These are phyloP conservation scores for Oscheius sp. DNA, from an alignment of 2,888 invertebrate genomes.

Conservation along the genomic window DNA sequence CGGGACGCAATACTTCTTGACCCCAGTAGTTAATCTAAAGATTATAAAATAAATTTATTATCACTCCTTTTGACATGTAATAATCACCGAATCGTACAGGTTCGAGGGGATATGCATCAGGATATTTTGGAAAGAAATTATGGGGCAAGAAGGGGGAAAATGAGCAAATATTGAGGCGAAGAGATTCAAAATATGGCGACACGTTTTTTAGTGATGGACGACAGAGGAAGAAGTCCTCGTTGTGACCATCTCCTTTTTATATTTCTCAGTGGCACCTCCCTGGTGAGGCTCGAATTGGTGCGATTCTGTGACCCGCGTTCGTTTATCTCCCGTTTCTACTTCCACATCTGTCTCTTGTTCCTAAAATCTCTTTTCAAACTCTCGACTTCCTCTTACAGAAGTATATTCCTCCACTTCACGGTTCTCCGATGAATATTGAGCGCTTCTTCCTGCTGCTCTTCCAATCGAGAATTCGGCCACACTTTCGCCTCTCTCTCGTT, in stretches of 20 bases:
- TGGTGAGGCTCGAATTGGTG: slow-evolving; percentile 41
- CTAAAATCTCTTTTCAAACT: background rate
- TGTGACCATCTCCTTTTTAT: slow-evolving; percentile 36
- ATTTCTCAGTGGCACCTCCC: slow-evolving; percentile 41
- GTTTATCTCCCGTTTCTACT: slow-evolving; percentile 40
- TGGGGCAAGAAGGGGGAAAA: slow-evolving; percentile 2
- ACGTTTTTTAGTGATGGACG: slow-evolving; percentile 12
- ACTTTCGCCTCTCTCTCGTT: slow-evolving; percentile 67
- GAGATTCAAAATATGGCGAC: too few species aligned
- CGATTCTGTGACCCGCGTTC: slow-evolving; percentile 34
- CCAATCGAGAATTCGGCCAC: slow-evolving; percentile 69
- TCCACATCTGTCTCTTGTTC: slow-evolving; percentile 33
- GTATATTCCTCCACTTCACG: slow-evolving; percentile 54
- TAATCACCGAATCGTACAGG: slow-evolving; percentile 19
- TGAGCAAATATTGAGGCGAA: background rate
- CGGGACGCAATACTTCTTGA: too few species aligned
- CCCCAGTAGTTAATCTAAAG: too few species aligned
- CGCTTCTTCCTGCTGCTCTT: slow-evolving; percentile 38
- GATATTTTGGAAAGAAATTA: background rate
- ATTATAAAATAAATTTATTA: slow-evolving; percentile 8
- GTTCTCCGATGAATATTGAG: slow-evolving; percentile 26
- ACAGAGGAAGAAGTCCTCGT: slow-evolving; percentile 8
- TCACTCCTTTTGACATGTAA: slow-evolving; percentile 19
- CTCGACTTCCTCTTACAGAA: slow-evolving; percentile 35
- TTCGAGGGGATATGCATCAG: slow-evolving; percentile 12